Percentiles rank a stretch among this genome's conserved stretches.
These are phyloP conservation scores for Drosophila pseudoananassae DNA, from an alignment of 1,140 invertebrate genomes.

Conservation along the genomic window DNA sequence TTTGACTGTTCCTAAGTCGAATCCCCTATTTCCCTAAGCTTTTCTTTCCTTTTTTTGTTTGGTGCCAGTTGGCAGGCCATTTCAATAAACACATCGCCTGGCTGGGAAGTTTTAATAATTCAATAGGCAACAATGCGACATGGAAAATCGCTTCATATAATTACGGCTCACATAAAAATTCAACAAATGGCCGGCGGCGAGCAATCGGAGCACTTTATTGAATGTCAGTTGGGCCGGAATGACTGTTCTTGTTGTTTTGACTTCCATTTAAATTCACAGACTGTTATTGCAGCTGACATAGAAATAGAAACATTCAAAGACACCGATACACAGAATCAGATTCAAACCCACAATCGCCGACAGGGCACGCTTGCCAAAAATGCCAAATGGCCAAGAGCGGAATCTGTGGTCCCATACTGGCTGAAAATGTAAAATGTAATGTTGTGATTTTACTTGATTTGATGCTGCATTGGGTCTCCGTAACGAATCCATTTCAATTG, in stretches of 20 bases:
- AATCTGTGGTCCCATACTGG: background rate
- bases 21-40: constrained; percentile 18
- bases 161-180: constrained; percentile 57
- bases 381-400: constrained; percentile 15
- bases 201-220: constrained; percentile 17
- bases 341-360: background rate
- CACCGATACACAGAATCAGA: constrained; percentile 3
- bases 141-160: constrained; percentile 59
- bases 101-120: constrained; percentile 56
- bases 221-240: constrained; percentile 15
- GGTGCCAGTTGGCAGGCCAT: constrained; percentile 45
- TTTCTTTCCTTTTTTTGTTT: constrained; percentile 3
- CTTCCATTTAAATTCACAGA: constrained; percentile 61
- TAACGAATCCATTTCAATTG: constrained; percentile 48
- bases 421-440: constrained; percentile 43
- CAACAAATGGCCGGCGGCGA: constrained; percentile 25
- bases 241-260: constrained; percentile 29
- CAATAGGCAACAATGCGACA: constrained; percentile 49
- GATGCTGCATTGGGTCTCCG: constrained; percentile 14
- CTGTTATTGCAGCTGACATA: constrained; percentile 72
- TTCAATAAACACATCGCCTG: constrained; percentile 39
- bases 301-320: constrained; percentile 2
- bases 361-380: constrained; percentile 5
- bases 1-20: constrained; percentile 15
- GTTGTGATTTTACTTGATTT: constrained; percentile 35